These are phyloP conservation scores for Sinhomidia bicolor DNA, from an alignment of 2,888 invertebrate genomes.

Conservation along the genomic window DNA sequence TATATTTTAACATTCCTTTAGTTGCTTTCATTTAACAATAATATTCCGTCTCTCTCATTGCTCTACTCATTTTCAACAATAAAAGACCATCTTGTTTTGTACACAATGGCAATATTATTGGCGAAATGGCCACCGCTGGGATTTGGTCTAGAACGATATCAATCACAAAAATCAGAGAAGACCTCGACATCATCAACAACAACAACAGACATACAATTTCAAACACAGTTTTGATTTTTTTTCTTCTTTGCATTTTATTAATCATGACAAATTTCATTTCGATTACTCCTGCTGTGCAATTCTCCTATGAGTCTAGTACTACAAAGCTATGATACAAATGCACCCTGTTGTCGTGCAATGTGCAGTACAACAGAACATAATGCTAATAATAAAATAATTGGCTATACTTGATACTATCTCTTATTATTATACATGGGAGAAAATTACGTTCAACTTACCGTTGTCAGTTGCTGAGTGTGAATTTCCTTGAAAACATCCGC, in stretches of 20 bases:
- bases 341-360: not conserved
- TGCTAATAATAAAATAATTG: too few species aligned
- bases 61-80: not conserved
- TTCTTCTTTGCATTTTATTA: constrained; percentile 11
- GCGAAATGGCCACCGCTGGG: constrained; percentile 39
- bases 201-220: not conserved
- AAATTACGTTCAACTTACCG: too few species aligned
- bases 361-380: too few species aligned
- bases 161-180: constrained; percentile 30
- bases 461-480: constrained; percentile 96
- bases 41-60: not conserved
- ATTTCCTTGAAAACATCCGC: constrained; percentile 97
- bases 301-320: not conserved
- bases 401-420: too few species aligned
- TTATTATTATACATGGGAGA: too few species aligned
- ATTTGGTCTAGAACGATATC: constrained; percentile 50
- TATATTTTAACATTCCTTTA: too few species aligned
- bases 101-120: constrained; percentile 9
- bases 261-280: constrained; percentile 56
- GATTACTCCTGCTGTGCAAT: constrained; percentile 35
- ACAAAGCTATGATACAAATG: not conserved
- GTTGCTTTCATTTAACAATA: too few species aligned
- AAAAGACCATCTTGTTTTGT: constrained; percentile 20
- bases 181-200: constrained; percentile 24
- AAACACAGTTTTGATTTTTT: not conserved